A percentile compares a stretch with the other conserved stretches of the same genome.
phyloP scores from a whole-genome alignment of 2,888 invertebrate species.

The Horisme vitalbata region DNA sequence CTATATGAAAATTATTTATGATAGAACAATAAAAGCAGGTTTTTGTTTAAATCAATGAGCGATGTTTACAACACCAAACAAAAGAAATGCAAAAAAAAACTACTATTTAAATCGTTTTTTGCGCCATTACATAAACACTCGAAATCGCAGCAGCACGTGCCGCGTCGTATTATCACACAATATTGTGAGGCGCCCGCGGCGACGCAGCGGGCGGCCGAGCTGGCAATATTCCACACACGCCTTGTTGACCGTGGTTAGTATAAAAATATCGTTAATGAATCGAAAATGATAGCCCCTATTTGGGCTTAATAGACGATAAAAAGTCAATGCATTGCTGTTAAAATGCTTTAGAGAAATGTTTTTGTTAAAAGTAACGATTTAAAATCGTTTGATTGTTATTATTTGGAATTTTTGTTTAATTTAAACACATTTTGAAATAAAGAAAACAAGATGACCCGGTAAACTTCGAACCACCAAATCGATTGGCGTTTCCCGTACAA shows the following conservation, averaged over 20 bases:
- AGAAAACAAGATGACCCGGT: no score
- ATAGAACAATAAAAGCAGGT: no score
- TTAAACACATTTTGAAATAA: no score
- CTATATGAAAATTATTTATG: no score
- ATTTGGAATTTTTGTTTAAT: no score
- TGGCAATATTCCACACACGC: conserved; percentile 32
- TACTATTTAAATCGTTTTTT: conserved; percentile 9
- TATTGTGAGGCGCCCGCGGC: conserved; percentile 58
- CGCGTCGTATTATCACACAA: conserved; percentile 50
- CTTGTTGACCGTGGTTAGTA: conserved; percentile 38
- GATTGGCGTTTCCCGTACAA: no score
- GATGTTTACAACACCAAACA: neutral
- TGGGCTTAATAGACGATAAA: conserved; percentile 23
- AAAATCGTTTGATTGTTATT: no score
- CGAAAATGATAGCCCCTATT: conserved; percentile 35
- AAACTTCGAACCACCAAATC: no score
- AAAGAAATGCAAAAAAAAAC: no score
- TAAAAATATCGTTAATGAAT: conserved; percentile 38
- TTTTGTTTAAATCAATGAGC: no score
- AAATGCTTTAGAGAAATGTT: neutral
- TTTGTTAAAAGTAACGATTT: neutral
- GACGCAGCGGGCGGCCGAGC: conserved; percentile 52
- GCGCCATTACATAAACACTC: conserved; percentile 38
- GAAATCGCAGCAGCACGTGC: conserved; percentile 51
- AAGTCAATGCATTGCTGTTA: conserved; percentile 9